Base-by-base conservation (phyloP, 37 sponge, comb jelly and placozoan genomes). In the Dysidea cf. avara region DNA sequence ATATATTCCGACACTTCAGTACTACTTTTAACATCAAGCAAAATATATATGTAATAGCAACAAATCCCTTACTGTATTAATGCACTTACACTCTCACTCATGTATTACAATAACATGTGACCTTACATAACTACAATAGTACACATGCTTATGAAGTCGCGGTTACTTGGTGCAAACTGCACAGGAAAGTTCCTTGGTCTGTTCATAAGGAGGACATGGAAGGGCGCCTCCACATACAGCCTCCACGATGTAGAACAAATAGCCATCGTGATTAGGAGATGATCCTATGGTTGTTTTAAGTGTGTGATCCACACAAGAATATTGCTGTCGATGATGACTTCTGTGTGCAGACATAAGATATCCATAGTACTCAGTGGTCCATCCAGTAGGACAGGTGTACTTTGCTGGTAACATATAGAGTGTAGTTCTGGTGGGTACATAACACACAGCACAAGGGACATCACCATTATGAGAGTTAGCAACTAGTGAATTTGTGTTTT, bases 341-440 rank as follows among this genome's bases (percentile, higher is more conserved):
- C n/a, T 9, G 25, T 71, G 38, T 1, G 54, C 39, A 39, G 74
- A 29, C 61, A 60, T 73, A 1, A 58, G 43, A 47, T 73, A 73
- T 38, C 74, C 74, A 73, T 73, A 73, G 49, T 73, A 73, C 74
- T 73, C 74, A n/a, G 61, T 58, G 29, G 74, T 73, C 74, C 74
- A 73, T 30, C 32, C 32, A 3, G 43, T 30, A 12, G 74, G 74
- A n/a, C 70, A 69, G 32, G 55, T 69, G 35, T 54, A 17, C 22
- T 57, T 73, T 20, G 74, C 74, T 73, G 74, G 74, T 33, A 73
- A 48, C 74, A 60, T 73, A 49, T 61, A 20, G 13, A 59, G 49
- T 17, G 43, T 40, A 26, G 74, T 22, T 59, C 61, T 37, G 18
- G 46, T 73, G 26, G 74, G 60, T 17, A 40, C 61, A 39, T 57